phyloP scores from a whole-genome alignment of 1,140 invertebrate genomes.

The Drosophila setifemur region DNA sequence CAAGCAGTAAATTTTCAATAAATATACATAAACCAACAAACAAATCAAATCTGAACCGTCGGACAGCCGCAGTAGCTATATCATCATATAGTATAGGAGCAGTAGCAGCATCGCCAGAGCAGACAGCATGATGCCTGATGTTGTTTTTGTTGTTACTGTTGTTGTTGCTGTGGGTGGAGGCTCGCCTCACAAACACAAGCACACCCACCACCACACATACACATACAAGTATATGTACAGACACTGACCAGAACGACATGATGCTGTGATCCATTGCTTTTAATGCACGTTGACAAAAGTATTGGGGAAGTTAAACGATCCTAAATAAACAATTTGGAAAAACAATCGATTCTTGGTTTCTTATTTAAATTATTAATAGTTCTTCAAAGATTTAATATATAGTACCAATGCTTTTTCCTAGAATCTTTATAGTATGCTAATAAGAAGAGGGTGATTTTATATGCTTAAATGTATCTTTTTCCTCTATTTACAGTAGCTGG shows the following conservation, averaged over 20 bases:
- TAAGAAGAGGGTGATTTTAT: too few species aligned
- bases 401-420: too few species aligned
- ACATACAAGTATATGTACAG: neutral
- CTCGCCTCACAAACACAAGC: slow-evolving; percentile 40
- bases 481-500: too few species aligned
- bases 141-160: neutral
- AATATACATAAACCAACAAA: slow-evolving; percentile 76
- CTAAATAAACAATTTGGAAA: too few species aligned
- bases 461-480: too few species aligned
- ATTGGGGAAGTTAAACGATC: too few species aligned
- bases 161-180: slow-evolving; percentile 22
- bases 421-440: too few species aligned
- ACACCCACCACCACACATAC: slow-evolving; percentile 11
- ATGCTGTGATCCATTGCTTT: neutral
- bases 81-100: neutral
- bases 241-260: neutral
- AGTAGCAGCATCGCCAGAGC: slow-evolving; percentile 13
- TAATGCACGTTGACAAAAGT: neutral
- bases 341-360: too few species aligned
- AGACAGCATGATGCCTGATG: slow-evolving; percentile 34
- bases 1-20: slow-evolving; percentile 81
- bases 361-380: too few species aligned
- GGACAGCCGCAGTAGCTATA: slow-evolving; percentile 29
- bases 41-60: slow-evolving; percentile 64
- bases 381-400: too few species aligned